Evolutionary conservation across 2,888 invertebrate genomes (phyloP).

Genomic region (Himalopsyche anomala): DNA sequence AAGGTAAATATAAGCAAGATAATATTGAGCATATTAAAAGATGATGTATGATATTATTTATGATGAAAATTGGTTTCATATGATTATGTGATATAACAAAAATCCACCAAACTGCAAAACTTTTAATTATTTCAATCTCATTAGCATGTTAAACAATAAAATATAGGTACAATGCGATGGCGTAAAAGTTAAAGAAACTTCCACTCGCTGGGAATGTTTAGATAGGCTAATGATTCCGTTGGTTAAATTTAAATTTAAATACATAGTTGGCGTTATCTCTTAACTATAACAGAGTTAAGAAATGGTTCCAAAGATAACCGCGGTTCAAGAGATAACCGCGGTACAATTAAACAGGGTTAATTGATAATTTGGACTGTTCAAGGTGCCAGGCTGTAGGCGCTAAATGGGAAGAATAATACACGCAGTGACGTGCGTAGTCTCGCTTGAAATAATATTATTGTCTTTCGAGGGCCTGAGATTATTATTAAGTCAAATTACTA

Average conservation of each 20-base stretch:
- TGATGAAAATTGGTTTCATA: too few species aligned
- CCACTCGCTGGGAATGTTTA: background rate
- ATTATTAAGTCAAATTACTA: too few species aligned
- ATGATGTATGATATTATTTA: too few species aligned
- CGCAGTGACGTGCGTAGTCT: conserved; percentile 31
- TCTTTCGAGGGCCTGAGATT: background rate
- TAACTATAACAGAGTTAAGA: conserved; percentile 34
- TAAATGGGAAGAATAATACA: conserved; percentile 19
- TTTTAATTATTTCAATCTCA: background rate
- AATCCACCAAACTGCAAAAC: background rate
- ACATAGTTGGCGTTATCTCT: conserved; percentile 34
- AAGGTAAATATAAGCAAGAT: too few species aligned
- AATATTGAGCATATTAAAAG: too few species aligned
- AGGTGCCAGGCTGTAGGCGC: conserved; percentile 15
- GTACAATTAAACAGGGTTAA: conserved; percentile 34
- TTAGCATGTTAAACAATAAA: conserved; percentile 2
- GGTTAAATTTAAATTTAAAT: conserved; percentile 34
- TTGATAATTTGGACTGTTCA: conserved; percentile 30
- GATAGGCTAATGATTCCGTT: conserved; percentile 16
- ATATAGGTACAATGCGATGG: background rate
- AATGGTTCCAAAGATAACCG: conserved; percentile 22
- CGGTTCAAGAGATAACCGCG: conserved; percentile 17
- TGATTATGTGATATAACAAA: background rate
- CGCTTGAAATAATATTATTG: conserved; percentile 22
- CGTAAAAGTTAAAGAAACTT: conserved; percentile 26